Evolutionary conservation across 2,113 vertebrate species (phyloP), one percentile per base, ranked within the genome.

Genomic region (Antechinus flavipes): DNA sequence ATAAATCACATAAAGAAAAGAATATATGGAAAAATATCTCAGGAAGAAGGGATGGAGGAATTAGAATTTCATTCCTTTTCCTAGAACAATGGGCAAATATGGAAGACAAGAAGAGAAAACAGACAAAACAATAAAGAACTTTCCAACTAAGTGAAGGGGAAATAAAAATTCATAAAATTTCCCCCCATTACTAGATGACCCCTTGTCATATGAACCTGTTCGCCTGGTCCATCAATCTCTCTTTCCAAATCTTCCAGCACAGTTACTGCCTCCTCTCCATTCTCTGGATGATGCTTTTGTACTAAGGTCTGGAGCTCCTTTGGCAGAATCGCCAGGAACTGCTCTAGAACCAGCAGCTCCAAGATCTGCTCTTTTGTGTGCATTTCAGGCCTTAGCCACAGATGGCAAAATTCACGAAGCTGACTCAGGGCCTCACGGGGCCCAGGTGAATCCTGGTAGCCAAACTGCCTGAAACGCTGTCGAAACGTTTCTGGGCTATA

Each of bases 281-380:
- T 94, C 55, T 90, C 91, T 1, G 95, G 97, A 0, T 1, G 35
- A 2, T 94, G 91, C 54, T 96, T 91, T 24, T 27, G 89, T 25
- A 98, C 93, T 91, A 96, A 97, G 92, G 76, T 68, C 95, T 96
- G 94, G 84, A 98, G 94, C 89, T 97, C 95, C 27, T 93, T n/a
- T 0, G 97, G 97, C 52, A 98, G 93, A 61, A 97, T 96, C 91
- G 97, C 95, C 96, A 98, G 52, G 84, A 98, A 98, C 96, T 98
- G 98, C 92, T 98, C 98, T 90, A 98, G 93, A 54, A 97, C 97
- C 91, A 98, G 92, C 91, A 98, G 54, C 89, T 97, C 98, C 89
- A 97, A 58, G 27, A 98, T 97, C 93, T 96, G 97, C 76, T 96
- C 95, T 84, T 96, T 98, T 94, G 93, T 96, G 92, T 91, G 94